Conservation (phyloP, 2,888 invertebrate species). For the Mesoligia furuncula region DNA sequence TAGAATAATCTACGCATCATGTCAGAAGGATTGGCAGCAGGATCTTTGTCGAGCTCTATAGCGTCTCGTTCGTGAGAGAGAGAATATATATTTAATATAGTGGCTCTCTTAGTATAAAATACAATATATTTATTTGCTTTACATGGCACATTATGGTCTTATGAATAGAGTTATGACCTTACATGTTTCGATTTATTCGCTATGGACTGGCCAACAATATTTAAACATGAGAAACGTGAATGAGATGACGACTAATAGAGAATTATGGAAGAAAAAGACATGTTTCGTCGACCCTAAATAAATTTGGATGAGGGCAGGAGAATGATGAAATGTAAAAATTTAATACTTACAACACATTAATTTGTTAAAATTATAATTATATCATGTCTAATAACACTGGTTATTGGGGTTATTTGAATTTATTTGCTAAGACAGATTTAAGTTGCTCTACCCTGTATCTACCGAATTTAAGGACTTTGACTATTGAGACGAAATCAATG, state of each 20-base stretch:
- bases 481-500: background rate
- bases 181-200: too few relatives aligned
- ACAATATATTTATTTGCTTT: background rate
- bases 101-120: background rate
- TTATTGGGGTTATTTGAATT: background rate
- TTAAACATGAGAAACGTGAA: background rate
- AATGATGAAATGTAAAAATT: background rate
- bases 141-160: background rate
- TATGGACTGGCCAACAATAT: background rate
- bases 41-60: background rate
- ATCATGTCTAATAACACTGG: background rate
- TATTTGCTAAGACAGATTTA: background rate
- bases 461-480: background rate
- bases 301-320: too few relatives aligned
- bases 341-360: background rate
- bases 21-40: background rate
- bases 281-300: too few relatives aligned
- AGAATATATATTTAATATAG: background rate
- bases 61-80: background rate
- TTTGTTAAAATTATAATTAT: background rate
- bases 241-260: too few relatives aligned
- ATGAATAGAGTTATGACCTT: background rate
- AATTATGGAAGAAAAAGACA: too few relatives aligned
- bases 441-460: background rate
- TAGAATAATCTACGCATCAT: background rate